phyloP scores from a whole-genome alignment of 2,888 invertebrate species.

The Melitaea athalia region DNA sequence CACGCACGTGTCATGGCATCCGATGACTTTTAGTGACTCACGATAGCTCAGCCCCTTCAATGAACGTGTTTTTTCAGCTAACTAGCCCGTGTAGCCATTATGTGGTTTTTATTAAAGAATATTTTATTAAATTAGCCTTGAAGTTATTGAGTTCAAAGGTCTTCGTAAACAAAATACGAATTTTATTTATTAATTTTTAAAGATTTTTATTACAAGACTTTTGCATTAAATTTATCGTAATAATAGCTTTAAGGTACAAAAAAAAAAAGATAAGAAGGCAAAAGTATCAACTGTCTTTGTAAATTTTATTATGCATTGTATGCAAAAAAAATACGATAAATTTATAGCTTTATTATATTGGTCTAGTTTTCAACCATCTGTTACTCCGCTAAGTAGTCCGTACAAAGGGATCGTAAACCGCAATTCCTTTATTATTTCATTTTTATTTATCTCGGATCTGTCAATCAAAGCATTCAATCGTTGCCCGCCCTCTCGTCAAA shows the following conservation, averaged over 20 bases:
- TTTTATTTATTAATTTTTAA: too few relatives aligned
- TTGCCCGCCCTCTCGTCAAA: slow-evolving; percentile 65
- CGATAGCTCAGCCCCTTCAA: slow-evolving; percentile 52
- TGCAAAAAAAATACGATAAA: slow-evolving; percentile 7
- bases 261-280: too few relatives aligned
- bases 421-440: slow-evolving; percentile 37
- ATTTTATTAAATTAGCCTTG: neutral
- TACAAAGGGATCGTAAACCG: slow-evolving; percentile 30
- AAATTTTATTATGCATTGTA: neutral
- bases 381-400: slow-evolving; percentile 51
- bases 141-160: too few relatives aligned
- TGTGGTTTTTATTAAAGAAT: slow-evolving; percentile 11
- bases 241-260: too few relatives aligned
- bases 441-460: slow-evolving; percentile 48
- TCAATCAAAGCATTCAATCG: slow-evolving; percentile 67
- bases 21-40: slow-evolving; percentile 73
- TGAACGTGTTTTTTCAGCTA: slow-evolving; percentile 76
- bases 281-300: too few relatives aligned
- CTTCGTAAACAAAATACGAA: too few relatives aligned
- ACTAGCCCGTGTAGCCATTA: slow-evolving; percentile 51
- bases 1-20: slow-evolving; percentile 78
- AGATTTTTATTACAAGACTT: too few relatives aligned
- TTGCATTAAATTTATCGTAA: too few relatives aligned
- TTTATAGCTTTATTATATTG: slow-evolving; percentile 14
- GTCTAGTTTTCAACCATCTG: slow-evolving; percentile 49